These are phyloP conservation scores for Scelioninae gen. 1 DNA, from an alignment of 2,888 invertebrate genomes.

Conservation along the genomic window DNA sequence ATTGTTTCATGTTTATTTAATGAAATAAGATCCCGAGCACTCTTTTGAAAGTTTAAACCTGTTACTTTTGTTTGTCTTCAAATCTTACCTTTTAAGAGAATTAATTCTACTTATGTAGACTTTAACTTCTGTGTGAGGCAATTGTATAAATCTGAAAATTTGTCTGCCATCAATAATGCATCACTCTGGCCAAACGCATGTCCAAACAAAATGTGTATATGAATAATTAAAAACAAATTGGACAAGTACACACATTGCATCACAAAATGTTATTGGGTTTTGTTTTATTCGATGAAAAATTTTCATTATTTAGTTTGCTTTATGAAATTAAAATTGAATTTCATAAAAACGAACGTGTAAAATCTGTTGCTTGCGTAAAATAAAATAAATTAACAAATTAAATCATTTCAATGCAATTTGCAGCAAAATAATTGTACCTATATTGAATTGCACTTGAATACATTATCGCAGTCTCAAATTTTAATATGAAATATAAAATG, in stretches of 20 bases:
- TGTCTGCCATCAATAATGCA: slow-evolving; percentile 72
- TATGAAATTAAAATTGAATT: neutral
- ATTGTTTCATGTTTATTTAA: slow-evolving; percentile 26
- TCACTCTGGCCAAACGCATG: slow-evolving; percentile 72
- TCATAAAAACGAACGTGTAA: neutral
- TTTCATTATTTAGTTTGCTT: neutral
- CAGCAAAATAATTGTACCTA: neutral
- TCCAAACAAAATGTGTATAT: slow-evolving; percentile 77
- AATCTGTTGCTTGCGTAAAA: neutral
- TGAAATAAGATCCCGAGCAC: slow-evolving; percentile 24
- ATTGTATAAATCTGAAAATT: slow-evolving; percentile 75
- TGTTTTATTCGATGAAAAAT: neutral
- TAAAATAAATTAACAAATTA: neutral
- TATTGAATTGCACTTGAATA: no score
- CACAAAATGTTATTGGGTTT: neutral
- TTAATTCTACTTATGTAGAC: slow-evolving; percentile 71
- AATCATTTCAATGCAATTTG: neutral
- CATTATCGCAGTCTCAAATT: no score
- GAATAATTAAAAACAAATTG: slow-evolving; percentile 5
- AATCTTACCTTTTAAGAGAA: slow-evolving; percentile 25
- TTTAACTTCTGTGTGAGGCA: slow-evolving; percentile 75
- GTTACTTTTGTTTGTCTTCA: slow-evolving; percentile 14
- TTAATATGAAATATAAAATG: no score
- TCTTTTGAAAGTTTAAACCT: neutral
- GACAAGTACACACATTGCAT: neutral